phyloP scores from a whole-genome alignment of 1,140 invertebrate species.

The Diuraphis noxia region DNA sequence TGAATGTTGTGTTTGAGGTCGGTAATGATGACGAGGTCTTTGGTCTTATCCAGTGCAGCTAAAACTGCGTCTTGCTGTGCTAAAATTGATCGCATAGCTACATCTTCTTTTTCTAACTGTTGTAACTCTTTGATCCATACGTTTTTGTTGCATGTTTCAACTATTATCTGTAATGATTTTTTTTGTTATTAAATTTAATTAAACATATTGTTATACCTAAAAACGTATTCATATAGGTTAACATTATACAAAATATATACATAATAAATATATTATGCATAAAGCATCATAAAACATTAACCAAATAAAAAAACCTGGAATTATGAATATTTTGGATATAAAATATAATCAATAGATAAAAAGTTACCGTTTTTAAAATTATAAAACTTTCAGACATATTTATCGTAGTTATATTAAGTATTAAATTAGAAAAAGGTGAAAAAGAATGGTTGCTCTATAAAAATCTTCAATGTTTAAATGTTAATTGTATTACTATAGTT shows the following conservation, averaged over 20 bases:
- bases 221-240: background rate
- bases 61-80: conserved; percentile 74
- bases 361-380: background rate
- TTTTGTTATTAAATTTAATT: background rate
- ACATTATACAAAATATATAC: background rate
- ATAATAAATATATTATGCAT: background rate
- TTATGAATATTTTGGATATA: background rate
- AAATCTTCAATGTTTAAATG: background rate
- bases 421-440: background rate
- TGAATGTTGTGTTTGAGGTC: conserved; percentile 81
- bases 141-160: conserved; percentile 50
- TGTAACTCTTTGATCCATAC: conserved; percentile 66
- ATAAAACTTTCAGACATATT: background rate
- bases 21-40: conserved; percentile 85
- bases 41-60: conserved; percentile 79
- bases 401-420: background rate
- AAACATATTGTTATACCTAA: background rate
- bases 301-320: background rate
- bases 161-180: conserved; percentile 26
- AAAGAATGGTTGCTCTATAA: background rate
- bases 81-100: conserved; percentile 66
- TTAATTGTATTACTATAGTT: background rate
- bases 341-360: background rate
- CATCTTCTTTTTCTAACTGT: conserved; percentile 71
- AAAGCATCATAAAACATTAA: background rate